Conservation (phyloP, 2,113 vertebrate genomes). For the Phocoena sinus region DNA sequence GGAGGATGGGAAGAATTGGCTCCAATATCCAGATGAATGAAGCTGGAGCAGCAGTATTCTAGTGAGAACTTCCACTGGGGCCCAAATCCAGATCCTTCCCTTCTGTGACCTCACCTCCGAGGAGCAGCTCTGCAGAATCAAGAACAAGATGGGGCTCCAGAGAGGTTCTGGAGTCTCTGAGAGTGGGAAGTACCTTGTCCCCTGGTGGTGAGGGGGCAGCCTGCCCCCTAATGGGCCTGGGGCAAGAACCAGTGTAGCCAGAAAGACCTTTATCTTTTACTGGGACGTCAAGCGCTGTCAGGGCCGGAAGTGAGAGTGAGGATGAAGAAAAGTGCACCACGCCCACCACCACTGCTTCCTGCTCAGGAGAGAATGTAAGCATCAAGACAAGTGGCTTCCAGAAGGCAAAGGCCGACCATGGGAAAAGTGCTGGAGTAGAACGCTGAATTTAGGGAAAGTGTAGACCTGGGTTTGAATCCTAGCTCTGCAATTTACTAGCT, state of each 20-base stretch:
- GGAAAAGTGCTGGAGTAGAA: not conserved
- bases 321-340: too few species aligned
- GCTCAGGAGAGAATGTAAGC: not conserved
- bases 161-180: not conserved
- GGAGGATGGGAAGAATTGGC: not conserved
- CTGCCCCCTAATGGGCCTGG: not conserved
- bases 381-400: not conserved
- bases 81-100: too few species aligned
- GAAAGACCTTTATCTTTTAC: not conserved
- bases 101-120: not conserved
- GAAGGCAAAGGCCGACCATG: not conserved
- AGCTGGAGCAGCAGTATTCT: not conserved
- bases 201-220: not conserved
- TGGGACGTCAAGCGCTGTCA: not conserved
- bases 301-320: not conserved
- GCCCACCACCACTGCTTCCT: not conserved
- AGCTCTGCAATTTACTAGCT: not conserved
- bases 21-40: not conserved
- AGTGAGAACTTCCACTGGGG: not conserved
- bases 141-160: not conserved
- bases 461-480: not conserved
- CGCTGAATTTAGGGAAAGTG: not conserved
- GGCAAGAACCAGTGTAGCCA: not conserved
- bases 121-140: not conserved
- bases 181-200: not conserved